These are phyloP conservation scores for Pelodiscus sinensis DNA, from an alignment of 2,113 vertebrate species.

Conservation along the genomic window DNA sequence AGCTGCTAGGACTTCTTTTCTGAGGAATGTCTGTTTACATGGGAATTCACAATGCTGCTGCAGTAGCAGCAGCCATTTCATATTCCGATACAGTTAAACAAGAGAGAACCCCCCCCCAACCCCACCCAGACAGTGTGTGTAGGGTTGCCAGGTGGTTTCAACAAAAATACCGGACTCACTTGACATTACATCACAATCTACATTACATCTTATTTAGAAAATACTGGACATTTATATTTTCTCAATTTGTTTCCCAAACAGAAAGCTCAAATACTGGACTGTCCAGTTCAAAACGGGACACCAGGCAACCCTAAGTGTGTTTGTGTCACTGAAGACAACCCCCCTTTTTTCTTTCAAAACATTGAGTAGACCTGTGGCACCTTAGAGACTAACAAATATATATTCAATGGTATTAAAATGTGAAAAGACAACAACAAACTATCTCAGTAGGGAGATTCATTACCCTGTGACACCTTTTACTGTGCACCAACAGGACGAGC, in stretches of 20 bases:
- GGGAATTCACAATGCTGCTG: background rate
- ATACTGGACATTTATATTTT: too few relatives aligned
- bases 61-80: slow-evolving; percentile 67
- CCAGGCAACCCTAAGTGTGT: too few relatives aligned
- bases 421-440: slow-evolving; percentile 41
- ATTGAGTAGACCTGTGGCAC: too few relatives aligned
- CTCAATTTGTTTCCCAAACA: too few relatives aligned
- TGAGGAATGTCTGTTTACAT: slow-evolving; percentile 21
- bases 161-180: too few relatives aligned
- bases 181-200: too few relatives aligned
- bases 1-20: slow-evolving; percentile 47
- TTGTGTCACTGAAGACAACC: background rate
- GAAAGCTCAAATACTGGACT: too few relatives aligned
- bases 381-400: too few relatives aligned
- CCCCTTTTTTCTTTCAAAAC: background rate
- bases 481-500: background rate
- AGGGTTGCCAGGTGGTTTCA: too few relatives aligned
- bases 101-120: background rate
- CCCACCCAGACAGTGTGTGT: background rate
- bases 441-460: background rate
- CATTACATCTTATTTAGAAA: too few relatives aligned
- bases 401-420: background rate
- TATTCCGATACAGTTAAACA: slow-evolving; percentile 15
- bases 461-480: background rate
- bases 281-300: too few relatives aligned